Evolutionary conservation across 2,113 vertebrate genomes (phyloP), one percentile per base, ranked within the genome.

Genomic region (Polypterus senegalus): DNA sequence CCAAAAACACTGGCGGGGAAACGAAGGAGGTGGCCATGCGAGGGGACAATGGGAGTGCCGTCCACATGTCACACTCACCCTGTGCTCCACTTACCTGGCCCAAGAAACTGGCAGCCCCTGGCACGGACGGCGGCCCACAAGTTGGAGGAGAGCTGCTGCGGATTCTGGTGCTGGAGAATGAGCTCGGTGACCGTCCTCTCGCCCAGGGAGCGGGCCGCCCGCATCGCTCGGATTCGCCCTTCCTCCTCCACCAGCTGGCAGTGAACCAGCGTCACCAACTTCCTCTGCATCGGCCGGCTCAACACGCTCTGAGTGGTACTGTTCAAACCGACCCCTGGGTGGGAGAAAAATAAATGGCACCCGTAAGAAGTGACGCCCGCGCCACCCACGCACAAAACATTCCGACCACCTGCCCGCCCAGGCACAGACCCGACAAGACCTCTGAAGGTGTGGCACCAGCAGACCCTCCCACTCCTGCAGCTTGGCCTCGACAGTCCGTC

Each of bases 241-340:
- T 98, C 96, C 77, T 97, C 94, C 65, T 98, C 96, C 73, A 98
- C 94, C 11, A 98, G 86, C 69, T 98, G 96, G 75, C 96, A 98
- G 71, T 98, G 96, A 53, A 98, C 92, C 60, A 98, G 77, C 0
- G 96, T 98, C 70, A 98, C 96, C 74, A 98, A 87, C 69, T 98
- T 98, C 73, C 96, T 89, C 79, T 97, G 96, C 96, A 98, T 97
- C 69, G 96, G 96, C 60, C 96, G 89, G 73, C 96, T 98, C 61
- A 98, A 80, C 63, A 97, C 91, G 63, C 94, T 98, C 81, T 97
- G 94, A 59, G 92, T 90, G 1, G 92, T 91, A 74, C 89, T 97
- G 80, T 90, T 97, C 59, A 97, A 80, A 77, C 93, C 94, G 67
- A 97, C 91, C 76, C 93, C 96, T 98, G 77, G 52, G 64, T 70